These are phyloP conservation scores for Chondrilla cf. caribensis DNA, from an alignment of 37 sponge, comb jelly and placozoan genomes.

Conservation along the genomic window DNA sequence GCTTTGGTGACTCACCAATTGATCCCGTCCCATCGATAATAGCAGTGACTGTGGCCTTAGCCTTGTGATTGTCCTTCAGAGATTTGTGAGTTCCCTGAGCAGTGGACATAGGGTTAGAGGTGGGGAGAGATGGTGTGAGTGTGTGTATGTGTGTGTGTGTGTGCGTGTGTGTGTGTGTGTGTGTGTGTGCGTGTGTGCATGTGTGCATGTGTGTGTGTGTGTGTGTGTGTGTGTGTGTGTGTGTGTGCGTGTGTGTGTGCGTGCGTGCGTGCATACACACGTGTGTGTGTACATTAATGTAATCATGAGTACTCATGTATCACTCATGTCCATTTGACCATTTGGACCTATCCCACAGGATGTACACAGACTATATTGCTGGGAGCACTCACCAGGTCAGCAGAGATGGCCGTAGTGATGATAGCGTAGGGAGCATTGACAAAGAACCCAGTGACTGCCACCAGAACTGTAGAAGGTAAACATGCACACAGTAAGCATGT, in stretches of 20 bases:
- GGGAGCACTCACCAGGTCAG: constrained; percentile 50
- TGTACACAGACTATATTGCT: not conserved
- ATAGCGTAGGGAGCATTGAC: constrained; percentile 88
- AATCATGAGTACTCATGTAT: too few relatives aligned
- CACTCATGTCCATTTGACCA: too few relatives aligned
- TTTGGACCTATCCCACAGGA: too few relatives aligned
- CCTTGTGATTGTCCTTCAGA: constrained; percentile 66
- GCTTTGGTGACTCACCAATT: constrained; percentile 57
- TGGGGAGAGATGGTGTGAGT: not conserved
- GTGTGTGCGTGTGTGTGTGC: not conserved
- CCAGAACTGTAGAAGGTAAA: constrained; percentile 26
- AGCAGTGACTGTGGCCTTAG: constrained; percentile 85
- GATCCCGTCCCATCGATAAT: constrained; percentile 88
- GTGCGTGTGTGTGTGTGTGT: constrained; percentile 10
- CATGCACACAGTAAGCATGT: not conserved
- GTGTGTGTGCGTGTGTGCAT: constrained; percentile 1
- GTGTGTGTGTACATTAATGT: not conserved
- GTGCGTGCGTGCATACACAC: not conserved
- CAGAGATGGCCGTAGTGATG: constrained; percentile 88
- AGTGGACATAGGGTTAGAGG: not conserved
- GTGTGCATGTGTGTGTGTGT: not conserved
- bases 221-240: not conserved
- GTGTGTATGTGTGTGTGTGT: not conserved
- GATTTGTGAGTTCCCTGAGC: constrained; percentile 58
- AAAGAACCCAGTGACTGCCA: constrained; percentile 55